Conservation (phyloP, 2,888 invertebrate species). For the Polyommatus icarus region DNA sequence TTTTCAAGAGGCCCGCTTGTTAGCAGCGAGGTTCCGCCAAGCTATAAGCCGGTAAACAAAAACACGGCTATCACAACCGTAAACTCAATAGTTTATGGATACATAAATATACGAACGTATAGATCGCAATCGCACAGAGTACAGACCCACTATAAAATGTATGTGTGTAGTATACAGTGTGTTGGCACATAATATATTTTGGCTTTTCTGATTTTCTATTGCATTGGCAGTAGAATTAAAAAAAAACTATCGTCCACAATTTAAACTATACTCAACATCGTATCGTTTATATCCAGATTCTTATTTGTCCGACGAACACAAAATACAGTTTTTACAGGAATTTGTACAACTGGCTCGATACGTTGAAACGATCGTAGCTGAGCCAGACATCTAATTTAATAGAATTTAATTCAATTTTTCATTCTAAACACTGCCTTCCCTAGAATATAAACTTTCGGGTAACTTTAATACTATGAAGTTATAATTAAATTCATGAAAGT, state of each 20-base stretch:
- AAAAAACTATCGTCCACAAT: no score
- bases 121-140: no score
- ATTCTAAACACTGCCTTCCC: neutral
- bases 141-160: no score
- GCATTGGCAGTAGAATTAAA: no score
- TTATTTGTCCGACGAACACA: no score
- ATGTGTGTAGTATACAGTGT: no score
- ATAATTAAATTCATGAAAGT: neutral
- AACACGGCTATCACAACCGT: slow-evolving; percentile 58
- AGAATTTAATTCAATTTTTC: neutral
- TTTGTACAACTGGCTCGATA: neutral
- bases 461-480: slow-evolving; percentile 2
- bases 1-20: slow-evolving; percentile 58
- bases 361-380: neutral
- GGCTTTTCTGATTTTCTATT: no score
- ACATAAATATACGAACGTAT: slow-evolving; percentile 33
- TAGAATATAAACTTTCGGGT: neutral
- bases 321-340: no score
- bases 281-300: no score
- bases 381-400: neutral
- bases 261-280: no score
- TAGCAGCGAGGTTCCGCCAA: slow-evolving; percentile 51
- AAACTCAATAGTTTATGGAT: slow-evolving; percentile 63
- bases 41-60: slow-evolving; percentile 64
- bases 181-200: no score